These are phyloP conservation scores for Oscheius onirici DNA, from an alignment of 2,888 invertebrate species.

Conservation along the genomic window DNA sequence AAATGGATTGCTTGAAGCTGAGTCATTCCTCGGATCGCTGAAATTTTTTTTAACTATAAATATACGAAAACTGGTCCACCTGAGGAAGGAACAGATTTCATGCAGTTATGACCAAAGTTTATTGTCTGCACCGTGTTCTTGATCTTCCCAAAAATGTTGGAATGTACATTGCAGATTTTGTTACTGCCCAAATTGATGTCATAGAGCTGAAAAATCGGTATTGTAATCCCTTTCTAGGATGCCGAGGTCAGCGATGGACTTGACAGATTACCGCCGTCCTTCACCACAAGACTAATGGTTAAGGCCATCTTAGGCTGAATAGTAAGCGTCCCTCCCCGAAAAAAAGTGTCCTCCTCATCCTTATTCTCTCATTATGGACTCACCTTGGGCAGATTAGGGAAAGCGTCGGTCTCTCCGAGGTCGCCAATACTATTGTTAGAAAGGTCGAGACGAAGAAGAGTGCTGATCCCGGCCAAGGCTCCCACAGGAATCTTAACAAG, in stretches of 20 bases:
- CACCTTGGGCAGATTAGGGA: slow-evolving; percentile 68
- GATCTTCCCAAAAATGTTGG: slow-evolving; percentile 64
- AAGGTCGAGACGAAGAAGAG: slow-evolving; percentile 64
- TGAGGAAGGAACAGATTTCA: slow-evolving; percentile 66
- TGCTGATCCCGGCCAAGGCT: slow-evolving; percentile 57
- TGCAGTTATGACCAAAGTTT: slow-evolving; percentile 68
- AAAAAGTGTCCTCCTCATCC: neutral
- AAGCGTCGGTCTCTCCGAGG: slow-evolving; percentile 54
- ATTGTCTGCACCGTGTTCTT: slow-evolving; percentile 69
- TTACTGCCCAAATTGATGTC: slow-evolving; percentile 70
- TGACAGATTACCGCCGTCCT: slow-evolving; percentile 25
- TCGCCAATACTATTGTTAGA: slow-evolving; percentile 69
- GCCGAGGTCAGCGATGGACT: slow-evolving; percentile 24
- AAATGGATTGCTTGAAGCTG: slow-evolving; percentile 70
- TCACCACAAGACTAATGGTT: slow-evolving; percentile 23
- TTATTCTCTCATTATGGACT: slow-evolving; percentile 9
- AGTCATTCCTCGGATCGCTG: slow-evolving; percentile 70
- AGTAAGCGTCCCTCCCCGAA: neutral
- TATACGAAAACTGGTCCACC: slow-evolving; percentile 39
- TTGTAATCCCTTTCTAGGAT: too few relatives aligned
- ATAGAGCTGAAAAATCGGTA: slow-evolving; percentile 62
- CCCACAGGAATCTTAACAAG: slow-evolving; percentile 52
- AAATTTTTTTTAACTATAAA: slow-evolving; percentile 24
- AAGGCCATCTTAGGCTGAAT: neutral
- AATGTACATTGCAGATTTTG: slow-evolving; percentile 66